Evolutionary conservation across 2,888 invertebrate genomes (phyloP).

Genomic region (Paralinhomoeus sp.): DNA sequence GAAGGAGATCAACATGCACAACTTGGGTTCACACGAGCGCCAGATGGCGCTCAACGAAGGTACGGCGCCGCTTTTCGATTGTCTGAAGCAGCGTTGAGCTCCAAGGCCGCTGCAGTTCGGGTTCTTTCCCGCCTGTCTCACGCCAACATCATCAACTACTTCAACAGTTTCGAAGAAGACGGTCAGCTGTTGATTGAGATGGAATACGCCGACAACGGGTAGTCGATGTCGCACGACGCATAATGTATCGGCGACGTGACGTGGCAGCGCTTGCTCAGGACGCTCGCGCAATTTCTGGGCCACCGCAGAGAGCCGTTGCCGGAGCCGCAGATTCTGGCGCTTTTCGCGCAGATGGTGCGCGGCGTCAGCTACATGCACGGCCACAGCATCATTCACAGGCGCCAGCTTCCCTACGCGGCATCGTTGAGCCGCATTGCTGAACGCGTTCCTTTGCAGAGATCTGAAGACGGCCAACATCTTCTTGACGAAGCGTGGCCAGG

Average conservation of each 20-base stretch:
- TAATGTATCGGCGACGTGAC: background rate
- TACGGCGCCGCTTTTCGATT: background rate
- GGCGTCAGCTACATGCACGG: conserved; percentile 48
- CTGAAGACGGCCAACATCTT: conserved; percentile 52
- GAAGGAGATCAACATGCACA: conserved; percentile 48
- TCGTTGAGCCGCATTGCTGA: too few species aligned
- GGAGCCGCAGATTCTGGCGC: conserved; percentile 40
- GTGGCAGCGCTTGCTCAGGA: conserved; percentile 25
- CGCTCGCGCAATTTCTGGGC: conserved; percentile 41
- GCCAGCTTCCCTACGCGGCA: too few species aligned
- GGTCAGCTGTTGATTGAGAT: conserved; percentile 48
- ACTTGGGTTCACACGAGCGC: conserved; percentile 42
- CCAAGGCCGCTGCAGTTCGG: conserved; percentile 25
- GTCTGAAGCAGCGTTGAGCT: conserved; percentile 1
- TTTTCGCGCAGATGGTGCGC: conserved; percentile 44
- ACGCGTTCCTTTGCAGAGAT: conserved; percentile 39
- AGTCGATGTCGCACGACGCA: too few species aligned
- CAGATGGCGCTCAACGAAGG: conserved; percentile 33
- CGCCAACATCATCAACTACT: conserved; percentile 48
- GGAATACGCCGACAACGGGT: conserved; percentile 54
- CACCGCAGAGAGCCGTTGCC: conserved; percentile 34
- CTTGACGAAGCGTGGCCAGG: conserved; percentile 40
- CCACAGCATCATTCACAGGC: conserved; percentile 38
- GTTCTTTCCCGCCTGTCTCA: conserved; percentile 47
- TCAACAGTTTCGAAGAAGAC: conserved; percentile 48